A percentile compares a stretch with the other conserved stretches of the same genome.
phyloP scores from a whole-genome alignment of 2,888 invertebrate species.

The Drosophila macrospina region DNA sequence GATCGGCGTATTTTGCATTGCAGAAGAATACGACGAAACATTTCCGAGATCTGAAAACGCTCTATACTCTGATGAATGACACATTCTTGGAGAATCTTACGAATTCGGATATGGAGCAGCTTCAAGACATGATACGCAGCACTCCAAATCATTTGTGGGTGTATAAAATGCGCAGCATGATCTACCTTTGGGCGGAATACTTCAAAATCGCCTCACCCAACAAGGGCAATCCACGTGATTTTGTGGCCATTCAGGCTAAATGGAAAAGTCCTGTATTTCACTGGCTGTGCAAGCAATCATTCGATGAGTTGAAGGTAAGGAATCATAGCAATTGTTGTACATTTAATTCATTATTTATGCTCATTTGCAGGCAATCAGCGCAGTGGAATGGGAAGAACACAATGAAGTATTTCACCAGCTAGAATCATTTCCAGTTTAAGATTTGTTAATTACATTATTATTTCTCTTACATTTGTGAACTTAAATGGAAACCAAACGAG shows the following conservation, averaged over 20 bases:
- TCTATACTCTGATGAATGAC: constrained; percentile 53
- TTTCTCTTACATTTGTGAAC: too few species aligned
- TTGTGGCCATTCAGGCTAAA: background rate
- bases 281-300: constrained; percentile 62
- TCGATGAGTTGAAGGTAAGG: constrained; percentile 62
- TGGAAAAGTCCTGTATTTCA: constrained; percentile 60
- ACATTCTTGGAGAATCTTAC: constrained; percentile 44
- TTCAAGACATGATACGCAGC: constrained; percentile 57
- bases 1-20: constrained; percentile 29
- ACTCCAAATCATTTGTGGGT: constrained; percentile 61
- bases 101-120: constrained; percentile 10
- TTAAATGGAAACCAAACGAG: background rate
- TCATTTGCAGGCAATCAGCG: constrained; percentile 62
- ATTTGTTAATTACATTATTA: background rate
- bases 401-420: constrained; percentile 29
- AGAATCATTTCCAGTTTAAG: background rate
- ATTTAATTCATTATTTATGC: background rate
- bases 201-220: constrained; percentile 15
- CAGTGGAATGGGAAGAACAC: constrained; percentile 58
- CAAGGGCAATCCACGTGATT: background rate
- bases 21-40: constrained; percentile 20
- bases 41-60: constrained; percentile 25
- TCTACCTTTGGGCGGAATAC: constrained; percentile 55
- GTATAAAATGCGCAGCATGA: constrained; percentile 57
- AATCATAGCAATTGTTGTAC: background rate